phyloP scores from a whole-genome alignment of 2,888 invertebrate genomes.

The Chromoteleia sp. region DNA sequence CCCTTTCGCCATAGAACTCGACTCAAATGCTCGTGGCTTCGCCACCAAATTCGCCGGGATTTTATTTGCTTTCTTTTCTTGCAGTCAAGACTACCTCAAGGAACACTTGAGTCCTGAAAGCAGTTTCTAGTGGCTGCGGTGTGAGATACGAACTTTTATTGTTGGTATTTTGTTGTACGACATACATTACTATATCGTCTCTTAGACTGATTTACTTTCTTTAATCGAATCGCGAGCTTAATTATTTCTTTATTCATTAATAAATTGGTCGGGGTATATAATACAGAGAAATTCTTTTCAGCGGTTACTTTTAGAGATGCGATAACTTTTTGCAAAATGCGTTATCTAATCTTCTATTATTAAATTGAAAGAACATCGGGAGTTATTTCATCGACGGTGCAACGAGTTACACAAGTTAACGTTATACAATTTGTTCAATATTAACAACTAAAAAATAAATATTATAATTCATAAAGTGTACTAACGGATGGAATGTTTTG shows the following conservation, averaged over 20 bases:
- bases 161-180: constrained; percentile 62
- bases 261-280: background rate
- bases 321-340: no score
- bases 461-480: no score
- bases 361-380: no score
- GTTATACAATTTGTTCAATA: no score
- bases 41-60: constrained; percentile 59
- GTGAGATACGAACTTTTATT: constrained; percentile 70
- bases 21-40: constrained; percentile 55
- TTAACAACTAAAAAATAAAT: no score
- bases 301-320: no score
- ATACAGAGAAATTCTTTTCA: no score
- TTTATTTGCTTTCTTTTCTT: constrained; percentile 65
- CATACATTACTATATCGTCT: constrained; percentile 47
- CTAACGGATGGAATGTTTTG: no score
- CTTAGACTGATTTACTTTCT: constrained; percentile 33
- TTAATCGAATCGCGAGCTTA: constrained; percentile 29
- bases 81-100: constrained; percentile 59
- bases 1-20: constrained; percentile 64
- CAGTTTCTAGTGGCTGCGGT: constrained; percentile 65
- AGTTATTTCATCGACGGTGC: no score
- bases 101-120: constrained; percentile 69
- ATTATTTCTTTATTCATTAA: constrained; percentile 23
- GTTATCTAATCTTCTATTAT: no score
- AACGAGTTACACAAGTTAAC: no score